Conservation (phyloP, 2,797 vertebrate genomes). For the Tragopan temminckii region DNA sequence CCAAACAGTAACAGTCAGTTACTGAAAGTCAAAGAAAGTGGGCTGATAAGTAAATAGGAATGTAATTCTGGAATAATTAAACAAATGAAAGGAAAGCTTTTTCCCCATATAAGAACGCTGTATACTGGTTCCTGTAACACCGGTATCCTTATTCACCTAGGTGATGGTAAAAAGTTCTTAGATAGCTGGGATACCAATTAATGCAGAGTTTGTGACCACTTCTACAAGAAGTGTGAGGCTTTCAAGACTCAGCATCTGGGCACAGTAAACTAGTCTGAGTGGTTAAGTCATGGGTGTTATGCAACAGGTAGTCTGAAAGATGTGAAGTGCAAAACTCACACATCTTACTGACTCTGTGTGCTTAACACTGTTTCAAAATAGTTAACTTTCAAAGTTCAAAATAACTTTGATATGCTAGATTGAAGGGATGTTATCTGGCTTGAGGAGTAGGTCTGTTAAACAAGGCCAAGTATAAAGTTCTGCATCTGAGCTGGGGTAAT, state of each 20-base stretch:
- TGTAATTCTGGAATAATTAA: not conserved
- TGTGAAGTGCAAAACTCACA: not conserved
- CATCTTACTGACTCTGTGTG: not conserved
- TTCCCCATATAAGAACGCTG: not conserved
- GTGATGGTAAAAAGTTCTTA: not conserved
- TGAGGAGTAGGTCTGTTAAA: too few relatives aligned
- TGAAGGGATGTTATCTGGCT: not conserved
- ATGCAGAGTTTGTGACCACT: not conserved
- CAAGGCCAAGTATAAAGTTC: too few relatives aligned
- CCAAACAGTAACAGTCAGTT: not conserved
- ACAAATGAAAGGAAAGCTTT: not conserved
- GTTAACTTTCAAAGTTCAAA: not conserved
- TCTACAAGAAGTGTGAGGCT: not conserved
- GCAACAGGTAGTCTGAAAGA: not conserved
- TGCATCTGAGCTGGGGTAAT: not conserved
- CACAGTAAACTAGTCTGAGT: not conserved
- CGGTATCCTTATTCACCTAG: not conserved
- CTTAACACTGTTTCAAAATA: not conserved
- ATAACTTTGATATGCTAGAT: not conserved
- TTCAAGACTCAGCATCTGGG: not conserved
- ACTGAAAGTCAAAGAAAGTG: not conserved
- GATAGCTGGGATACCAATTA: not conserved
- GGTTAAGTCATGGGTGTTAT: not conserved
- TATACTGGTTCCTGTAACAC: not conserved
- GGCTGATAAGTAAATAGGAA: not conserved